Evolutionary conservation across 1,140 invertebrate species (phyloP).

Genomic region (Papilio polytes): DNA sequence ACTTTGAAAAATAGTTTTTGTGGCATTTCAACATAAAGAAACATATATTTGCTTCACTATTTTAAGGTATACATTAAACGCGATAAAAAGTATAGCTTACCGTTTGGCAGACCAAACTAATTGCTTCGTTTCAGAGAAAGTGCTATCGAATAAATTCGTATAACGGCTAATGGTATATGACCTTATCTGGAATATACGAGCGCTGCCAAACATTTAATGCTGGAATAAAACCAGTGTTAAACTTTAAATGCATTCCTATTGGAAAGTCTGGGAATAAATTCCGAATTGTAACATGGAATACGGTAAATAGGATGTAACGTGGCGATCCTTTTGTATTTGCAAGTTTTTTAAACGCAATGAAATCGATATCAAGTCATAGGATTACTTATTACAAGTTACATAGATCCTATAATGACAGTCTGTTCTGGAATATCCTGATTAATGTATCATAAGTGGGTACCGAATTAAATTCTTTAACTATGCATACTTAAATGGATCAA

Average conservation of each 20-base stretch:
- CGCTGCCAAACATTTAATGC: constrained; percentile 29
- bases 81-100: not conserved
- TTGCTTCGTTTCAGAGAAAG: constrained; percentile 23
- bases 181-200: constrained; percentile 25
- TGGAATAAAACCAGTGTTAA: constrained; percentile 27
- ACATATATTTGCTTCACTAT: no score
- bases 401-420: no score
- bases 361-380: no score
- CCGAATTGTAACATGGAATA: not conserved
- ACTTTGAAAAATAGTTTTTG: no score
- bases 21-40: no score
- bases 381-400: no score
- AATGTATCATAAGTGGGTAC: no score
- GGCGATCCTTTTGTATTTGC: not conserved
- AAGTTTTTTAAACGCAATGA: not conserved
- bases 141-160: constrained; percentile 20
- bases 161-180: constrained; percentile 23
- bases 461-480: no score
- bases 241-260: constrained; percentile 33
- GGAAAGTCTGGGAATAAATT: constrained; percentile 24
- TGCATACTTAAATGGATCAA: no score
- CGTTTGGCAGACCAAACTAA: not conserved
- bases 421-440: no score
- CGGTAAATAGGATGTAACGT: not conserved
- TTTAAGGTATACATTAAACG: not conserved